Evolutionary conservation across 1,140 invertebrate species (phyloP), one percentile per base, ranked within the genome.

Genomic region (Psix sp.): DNA sequence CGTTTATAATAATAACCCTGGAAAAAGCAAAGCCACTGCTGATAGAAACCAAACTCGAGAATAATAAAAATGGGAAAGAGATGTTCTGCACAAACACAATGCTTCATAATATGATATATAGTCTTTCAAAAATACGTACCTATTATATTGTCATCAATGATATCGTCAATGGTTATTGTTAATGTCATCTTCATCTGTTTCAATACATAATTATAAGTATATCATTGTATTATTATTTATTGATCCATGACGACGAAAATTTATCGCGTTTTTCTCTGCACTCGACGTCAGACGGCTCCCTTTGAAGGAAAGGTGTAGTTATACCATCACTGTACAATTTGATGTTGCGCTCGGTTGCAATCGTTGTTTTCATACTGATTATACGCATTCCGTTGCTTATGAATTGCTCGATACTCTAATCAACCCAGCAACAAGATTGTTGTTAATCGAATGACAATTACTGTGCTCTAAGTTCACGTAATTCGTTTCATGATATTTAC

Each of bases 21-120:
- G 48, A 74, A 57, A 57, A 63, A 63, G 56, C 43, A 74, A 74
- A 63, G 62, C 63, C 67, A 67, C 62, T 29, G 77, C 77, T 80
- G 77, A 82, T 78, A 68, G 75, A 76, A 73, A 70, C 65, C 74
- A 74, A 59, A 82, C 60, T n/a, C 70, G 45, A 66, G 11, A 38
- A 60, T 18, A 46, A 76, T 73, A 81, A 74, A 81, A 76, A 72
- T 65, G 76, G 65, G 81, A 81, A 74, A 82, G 52, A 82, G 60
- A 84, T 85, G 77, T 83, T 85, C 83, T 85, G 83, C 84, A 85
- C 84, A 86, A 82, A 81, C 77, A 83, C 79, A 78, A 84, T 79
- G 83, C 83, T 86, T 84, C 76, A 71, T 77, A 74, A 82, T 84
- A 83, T 83, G 54, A 68, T 74, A 81, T 84, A 84, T 82, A 84